Conservation (phyloP, 2,113 vertebrate species). For the Riparia riparia region DNA sequence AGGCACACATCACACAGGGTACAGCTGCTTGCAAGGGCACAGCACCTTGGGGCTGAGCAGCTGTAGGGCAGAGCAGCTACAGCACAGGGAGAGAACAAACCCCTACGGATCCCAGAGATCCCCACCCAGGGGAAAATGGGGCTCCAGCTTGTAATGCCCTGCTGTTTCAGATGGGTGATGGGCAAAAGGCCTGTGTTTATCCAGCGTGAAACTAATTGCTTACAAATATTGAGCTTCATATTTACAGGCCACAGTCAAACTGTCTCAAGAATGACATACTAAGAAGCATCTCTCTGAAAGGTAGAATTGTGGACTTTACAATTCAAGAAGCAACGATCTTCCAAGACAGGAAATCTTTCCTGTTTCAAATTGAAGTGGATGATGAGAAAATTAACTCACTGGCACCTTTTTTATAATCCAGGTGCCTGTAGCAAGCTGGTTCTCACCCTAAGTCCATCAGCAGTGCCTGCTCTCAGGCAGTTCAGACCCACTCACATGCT, state of each 20-base stretch:
- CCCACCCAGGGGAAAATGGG: background rate
- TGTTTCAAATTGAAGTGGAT: background rate
- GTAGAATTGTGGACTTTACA: background rate
- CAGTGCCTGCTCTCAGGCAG: background rate
- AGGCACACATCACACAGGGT: background rate
- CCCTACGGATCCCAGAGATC: background rate
- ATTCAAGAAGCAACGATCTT: background rate
- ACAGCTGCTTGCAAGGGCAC: background rate
- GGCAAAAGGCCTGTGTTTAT: background rate
- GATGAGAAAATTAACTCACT: background rate
- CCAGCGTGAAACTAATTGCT: background rate
- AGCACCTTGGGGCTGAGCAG: background rate
- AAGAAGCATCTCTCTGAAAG: background rate
- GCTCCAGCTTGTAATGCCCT: background rate
- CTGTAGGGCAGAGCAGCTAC: background rate
- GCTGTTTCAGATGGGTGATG: background rate
- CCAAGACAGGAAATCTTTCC: background rate
- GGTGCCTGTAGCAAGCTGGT: background rate
- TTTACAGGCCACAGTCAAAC: background rate
- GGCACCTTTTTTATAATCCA: background rate
- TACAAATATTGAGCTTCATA: background rate
- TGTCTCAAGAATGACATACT: no score
- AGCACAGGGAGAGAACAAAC: background rate
- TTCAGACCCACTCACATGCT: accelerated
- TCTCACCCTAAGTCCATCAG: background rate